phyloP scores from a whole-genome alignment of 2,888 invertebrate genomes.

The Parascotia fuliginaria region DNA sequence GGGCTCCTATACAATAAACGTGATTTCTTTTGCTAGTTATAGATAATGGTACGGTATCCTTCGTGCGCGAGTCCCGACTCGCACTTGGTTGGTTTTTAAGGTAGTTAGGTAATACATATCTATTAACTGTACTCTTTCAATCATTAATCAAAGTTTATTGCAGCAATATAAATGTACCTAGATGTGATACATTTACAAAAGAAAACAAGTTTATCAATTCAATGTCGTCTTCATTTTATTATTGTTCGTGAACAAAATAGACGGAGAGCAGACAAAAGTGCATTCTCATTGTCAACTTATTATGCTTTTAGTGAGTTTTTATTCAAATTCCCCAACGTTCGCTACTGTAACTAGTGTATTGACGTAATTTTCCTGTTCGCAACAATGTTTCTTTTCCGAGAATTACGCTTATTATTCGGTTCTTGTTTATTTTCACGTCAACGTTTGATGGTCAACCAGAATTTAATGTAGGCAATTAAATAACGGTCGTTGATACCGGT shows the following conservation, averaged over 20 bases:
- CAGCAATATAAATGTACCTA: too few species aligned
- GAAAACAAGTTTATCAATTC: neutral
- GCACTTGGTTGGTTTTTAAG: too few species aligned
- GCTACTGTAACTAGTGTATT: conserved; percentile 10
- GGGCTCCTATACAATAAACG: too few species aligned
- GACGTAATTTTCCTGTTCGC: conserved; percentile 37
- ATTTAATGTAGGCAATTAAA: conserved; percentile 41
- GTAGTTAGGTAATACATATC: too few species aligned
- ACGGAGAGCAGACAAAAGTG: conserved; percentile 7
- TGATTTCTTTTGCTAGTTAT: too few species aligned
- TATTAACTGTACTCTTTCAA: too few species aligned
- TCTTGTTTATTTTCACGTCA: conserved; percentile 32
- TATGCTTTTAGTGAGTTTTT: conserved; percentile 11
- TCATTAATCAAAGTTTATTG: too few species aligned
- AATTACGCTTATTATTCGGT: conserved; percentile 28
- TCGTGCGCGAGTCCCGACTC: too few species aligned
- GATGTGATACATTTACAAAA: neutral
- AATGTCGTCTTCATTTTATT: neutral
- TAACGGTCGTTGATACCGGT: conserved; percentile 39
- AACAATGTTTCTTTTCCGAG: conserved; percentile 31
- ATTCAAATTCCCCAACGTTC: conserved; percentile 3
- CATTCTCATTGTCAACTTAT: conserved; percentile 7
- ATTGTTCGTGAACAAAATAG: neutral
- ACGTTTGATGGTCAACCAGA: conserved; percentile 23
- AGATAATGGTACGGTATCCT: too few species aligned